Evolutionary conservation across 2,888 invertebrate species (phyloP).

Genomic region (Cephus pulcher): DNA sequence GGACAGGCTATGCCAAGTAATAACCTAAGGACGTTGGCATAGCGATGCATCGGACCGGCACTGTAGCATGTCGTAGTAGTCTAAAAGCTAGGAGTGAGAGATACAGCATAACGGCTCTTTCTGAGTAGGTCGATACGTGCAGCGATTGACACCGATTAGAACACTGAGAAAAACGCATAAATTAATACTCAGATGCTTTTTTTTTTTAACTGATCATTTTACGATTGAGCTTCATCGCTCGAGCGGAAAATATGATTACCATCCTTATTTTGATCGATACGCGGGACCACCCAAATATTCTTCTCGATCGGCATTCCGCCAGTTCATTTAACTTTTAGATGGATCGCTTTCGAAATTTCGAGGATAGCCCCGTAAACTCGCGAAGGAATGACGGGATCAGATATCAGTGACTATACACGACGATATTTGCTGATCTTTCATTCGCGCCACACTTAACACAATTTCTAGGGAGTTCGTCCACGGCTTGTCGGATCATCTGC

Average conservation of each 20-base stretch:
- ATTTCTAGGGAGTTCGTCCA: background rate
- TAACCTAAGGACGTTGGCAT: background rate
- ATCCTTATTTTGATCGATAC: conserved; percentile 12
- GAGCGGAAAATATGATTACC: conserved; percentile 24
- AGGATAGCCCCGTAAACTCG: background rate
- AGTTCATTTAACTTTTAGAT: background rate
- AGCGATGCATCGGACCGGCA: conserved; percentile 20
- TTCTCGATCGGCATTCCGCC: background rate
- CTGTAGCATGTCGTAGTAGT: conserved; percentile 23
- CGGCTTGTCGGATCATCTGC: background rate
- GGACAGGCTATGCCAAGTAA: conserved; percentile 8
- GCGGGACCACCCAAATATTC: conserved; percentile 2
- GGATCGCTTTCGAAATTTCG: background rate
- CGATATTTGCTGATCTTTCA: background rate
- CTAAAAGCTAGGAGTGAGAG: conserved; percentile 34
- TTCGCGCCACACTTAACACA: background rate
- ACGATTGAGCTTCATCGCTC: background rate
- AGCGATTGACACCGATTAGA: conserved; percentile 63
- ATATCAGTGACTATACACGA: background rate
- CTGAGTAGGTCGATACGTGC: conserved; percentile 65
- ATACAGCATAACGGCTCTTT: conserved; percentile 61
- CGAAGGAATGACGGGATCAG: background rate
- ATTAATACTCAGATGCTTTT: conserved; percentile 10
- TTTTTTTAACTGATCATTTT: background rate
- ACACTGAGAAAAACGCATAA: conserved; percentile 47